A percentile compares a stretch with the other conserved stretches of the same genome.
Evolutionary conservation across 2,797 vertebrate species (phyloP).

Genomic region (Strix occidentalis): DNA sequence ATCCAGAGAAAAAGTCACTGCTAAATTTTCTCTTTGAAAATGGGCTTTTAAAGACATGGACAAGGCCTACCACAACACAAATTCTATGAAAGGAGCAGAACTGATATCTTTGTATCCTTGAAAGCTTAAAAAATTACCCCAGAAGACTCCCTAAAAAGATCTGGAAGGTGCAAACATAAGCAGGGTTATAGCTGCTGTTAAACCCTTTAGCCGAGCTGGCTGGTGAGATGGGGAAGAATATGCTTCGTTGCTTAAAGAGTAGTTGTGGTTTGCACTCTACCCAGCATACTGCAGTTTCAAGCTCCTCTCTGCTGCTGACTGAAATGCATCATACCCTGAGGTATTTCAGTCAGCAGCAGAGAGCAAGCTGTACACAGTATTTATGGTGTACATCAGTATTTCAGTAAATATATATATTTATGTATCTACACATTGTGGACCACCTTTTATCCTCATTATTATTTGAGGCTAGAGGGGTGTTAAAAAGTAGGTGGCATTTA

Average conservation of each 20-base stretch:
- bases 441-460: not conserved
- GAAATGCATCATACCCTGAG: not conserved
- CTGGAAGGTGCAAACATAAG: not conserved
- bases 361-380: not conserved
- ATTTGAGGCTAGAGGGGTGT: not conserved
- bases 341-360: not conserved
- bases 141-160: not conserved
- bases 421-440: not conserved
- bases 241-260: fast-evolving
- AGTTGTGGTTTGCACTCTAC: not conserved
- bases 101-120: not conserved
- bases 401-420: not conserved
- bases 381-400: not conserved
- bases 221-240: not conserved
- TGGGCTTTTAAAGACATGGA: not conserved
- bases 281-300: not conserved
- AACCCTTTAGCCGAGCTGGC: not conserved
- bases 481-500: not conserved
- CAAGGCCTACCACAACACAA: not conserved
- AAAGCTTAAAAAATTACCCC: not conserved
- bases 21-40: not conserved
- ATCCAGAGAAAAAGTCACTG: not conserved
- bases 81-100: not conserved
- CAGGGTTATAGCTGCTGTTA: not conserved
- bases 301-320: not conserved